A percentile compares a stretch with the other conserved stretches of the same genome.
Conservation (phyloP, 1,140 invertebrate genomes). For the Bemisia tabaci region DNA sequence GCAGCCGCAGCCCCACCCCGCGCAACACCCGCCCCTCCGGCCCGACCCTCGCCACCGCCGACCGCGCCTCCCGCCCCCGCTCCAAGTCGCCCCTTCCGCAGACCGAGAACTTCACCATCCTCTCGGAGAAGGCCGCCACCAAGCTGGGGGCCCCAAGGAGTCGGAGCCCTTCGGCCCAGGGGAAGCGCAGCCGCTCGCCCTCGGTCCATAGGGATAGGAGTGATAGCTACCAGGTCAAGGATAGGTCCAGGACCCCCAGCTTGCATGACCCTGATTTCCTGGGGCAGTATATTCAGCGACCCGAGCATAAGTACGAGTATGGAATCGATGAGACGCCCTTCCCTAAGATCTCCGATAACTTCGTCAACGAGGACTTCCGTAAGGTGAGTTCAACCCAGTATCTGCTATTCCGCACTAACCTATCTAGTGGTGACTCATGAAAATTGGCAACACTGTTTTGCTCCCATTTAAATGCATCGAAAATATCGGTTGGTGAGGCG, state of each 20-base stretch:
- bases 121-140: background rate
- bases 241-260: background rate
- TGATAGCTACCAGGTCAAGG: background rate
- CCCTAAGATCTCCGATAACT: constrained; percentile 15
- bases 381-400: no score
- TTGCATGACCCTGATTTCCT: background rate
- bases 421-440: no score
- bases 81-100: background rate
- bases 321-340: constrained; percentile 16
- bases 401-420: no score
- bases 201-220: constrained; percentile 1
- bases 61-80: constrained; percentile 2
- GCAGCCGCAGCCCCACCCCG: constrained; percentile 18
- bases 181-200: background rate
- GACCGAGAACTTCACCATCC: constrained; percentile 1
- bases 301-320: constrained; percentile 7
- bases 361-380: background rate
- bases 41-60: background rate
- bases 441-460: no score
- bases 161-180: background rate
- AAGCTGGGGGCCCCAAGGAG: background rate
- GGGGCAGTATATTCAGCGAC: background rate
- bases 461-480: no score
- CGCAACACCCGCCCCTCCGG: background rate
- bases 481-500: no score